phyloP scores from a whole-genome alignment of 2,888 invertebrate species.

The Cantharis lateralis region DNA sequence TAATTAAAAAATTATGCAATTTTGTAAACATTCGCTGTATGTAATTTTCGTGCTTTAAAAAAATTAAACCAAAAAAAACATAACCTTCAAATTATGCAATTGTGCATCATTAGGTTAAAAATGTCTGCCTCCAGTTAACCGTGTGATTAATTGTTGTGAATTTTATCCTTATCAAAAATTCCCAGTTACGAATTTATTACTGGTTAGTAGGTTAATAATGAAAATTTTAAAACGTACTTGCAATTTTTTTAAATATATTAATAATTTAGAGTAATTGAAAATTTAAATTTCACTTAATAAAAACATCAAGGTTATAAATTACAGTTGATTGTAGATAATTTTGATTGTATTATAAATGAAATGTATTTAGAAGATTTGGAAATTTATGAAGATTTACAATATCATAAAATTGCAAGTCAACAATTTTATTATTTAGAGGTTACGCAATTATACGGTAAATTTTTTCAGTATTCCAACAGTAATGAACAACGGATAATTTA shows the following conservation, averaged over 20 bases:
- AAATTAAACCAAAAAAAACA: too few relatives aligned
- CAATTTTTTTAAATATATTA: background rate
- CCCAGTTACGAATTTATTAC: background rate
- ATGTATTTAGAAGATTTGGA: background rate
- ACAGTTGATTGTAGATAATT: background rate
- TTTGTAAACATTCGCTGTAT: background rate
- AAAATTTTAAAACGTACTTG: background rate
- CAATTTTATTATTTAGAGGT: background rate
- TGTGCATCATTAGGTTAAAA: background rate
- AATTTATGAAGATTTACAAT: background rate
- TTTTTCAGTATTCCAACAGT: constrained; percentile 2
- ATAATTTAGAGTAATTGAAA: background rate
- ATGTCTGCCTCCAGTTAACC: background rate
- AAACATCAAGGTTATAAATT: background rate
- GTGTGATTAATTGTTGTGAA: background rate
- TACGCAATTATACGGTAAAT: constrained; percentile 1
- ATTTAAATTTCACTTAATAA: background rate
- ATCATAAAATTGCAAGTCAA: constrained; percentile 1
- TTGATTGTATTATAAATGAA: background rate
- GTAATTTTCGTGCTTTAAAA: background rate
- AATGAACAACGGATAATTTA: constrained; percentile 5
- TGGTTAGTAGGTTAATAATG: background rate
- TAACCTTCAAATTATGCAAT: too few relatives aligned
- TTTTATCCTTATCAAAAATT: background rate
- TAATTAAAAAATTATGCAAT: background rate